Evolutionary conservation across 2,888 invertebrate genomes (phyloP), one percentile per base, ranked within the genome.

Genomic region (Parapristionchus giblindavisi): DNA sequence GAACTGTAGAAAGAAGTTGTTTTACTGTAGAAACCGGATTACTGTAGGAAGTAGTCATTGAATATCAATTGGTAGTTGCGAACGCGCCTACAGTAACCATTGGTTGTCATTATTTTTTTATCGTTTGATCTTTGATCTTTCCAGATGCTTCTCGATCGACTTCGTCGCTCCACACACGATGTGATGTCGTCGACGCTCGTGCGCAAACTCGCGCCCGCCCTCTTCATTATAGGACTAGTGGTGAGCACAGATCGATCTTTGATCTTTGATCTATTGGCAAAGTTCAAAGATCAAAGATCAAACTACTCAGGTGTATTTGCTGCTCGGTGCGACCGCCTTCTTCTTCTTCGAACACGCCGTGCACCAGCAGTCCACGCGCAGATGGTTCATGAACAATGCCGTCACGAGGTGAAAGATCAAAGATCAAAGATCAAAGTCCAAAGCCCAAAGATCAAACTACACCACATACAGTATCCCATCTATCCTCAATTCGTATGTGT

Each of bases 291-390:
- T 27, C 4, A 29, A 36, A 74, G 68, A 76, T 77, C 60, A n/a
- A 36, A 17, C 48, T 61, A 27, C 66, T 51, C 51, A 73, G 58
- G 70, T 81, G 56, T 81, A 84, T 77, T 73, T 85, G 34, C 71
- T 84, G 17, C 56, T 85, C 76, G 85, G 85, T 48, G 80, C 85
- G 32, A 79, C 83, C 29, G 82, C 80, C 27, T 85, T 86, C 75
- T 79, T 78, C 61, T 78, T 80, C 34, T 78, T 85, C 65, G 85
- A 86, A 71, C 77, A 81, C 24, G 75, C 79, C 24, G 66, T 77
- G 8, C 83, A 85, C 34, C 83, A 85, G 70, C 51, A 79, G 51
- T 61, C 32, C 14, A 78, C 83, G 36, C 71, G 80, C 11, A 79
- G 81, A 65, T 84, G 80, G 77, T 79, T 79, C 65, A 80, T 81